Conservation (phyloP, 2,113 vertebrate genomes). For the Megaceryle maxima region DNA sequence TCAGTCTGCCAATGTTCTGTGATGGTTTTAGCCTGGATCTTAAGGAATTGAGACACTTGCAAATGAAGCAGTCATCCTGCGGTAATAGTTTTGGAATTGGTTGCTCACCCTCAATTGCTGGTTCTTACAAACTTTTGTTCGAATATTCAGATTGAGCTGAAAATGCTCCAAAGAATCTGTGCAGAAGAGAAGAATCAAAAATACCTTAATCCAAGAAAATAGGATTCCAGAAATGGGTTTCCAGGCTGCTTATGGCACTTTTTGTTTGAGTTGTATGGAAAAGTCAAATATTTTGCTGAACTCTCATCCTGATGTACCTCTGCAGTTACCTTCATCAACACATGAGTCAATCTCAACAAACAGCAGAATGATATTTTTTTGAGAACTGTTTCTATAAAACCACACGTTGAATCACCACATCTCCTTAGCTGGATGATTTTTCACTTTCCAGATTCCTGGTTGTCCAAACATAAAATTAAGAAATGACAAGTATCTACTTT, state of each 20-base stretch:
- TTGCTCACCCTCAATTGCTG: neutral
- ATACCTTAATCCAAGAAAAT: neutral
- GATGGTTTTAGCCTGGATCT: neutral
- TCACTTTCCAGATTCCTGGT: neutral
- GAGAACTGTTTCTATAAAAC: neutral
- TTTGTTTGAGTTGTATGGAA: neutral
- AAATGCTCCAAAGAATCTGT: neutral
- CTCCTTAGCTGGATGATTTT: neutral
- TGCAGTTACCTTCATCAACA: neutral
- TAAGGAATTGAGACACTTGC: neutral
- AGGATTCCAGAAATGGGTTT: neutral
- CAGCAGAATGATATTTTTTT: neutral
- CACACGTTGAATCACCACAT: rapidly evolving
- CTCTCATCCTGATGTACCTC: neutral
- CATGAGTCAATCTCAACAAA: neutral
- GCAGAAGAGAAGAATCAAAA: neutral
- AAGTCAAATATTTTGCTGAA: neutral
- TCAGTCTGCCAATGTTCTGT: neutral
- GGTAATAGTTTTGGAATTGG: neutral
- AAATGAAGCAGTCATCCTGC: neutral
- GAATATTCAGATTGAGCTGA: neutral
- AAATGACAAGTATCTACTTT: neutral
- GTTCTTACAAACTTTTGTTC: neutral
- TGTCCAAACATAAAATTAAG: neutral
- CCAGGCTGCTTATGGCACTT: neutral